Percentiles rank a stretch among this genome's conserved stretches.
Evolutionary conservation across 2,888 invertebrate species (phyloP).

Genomic region (Agonopterix alstromeriana): DNA sequence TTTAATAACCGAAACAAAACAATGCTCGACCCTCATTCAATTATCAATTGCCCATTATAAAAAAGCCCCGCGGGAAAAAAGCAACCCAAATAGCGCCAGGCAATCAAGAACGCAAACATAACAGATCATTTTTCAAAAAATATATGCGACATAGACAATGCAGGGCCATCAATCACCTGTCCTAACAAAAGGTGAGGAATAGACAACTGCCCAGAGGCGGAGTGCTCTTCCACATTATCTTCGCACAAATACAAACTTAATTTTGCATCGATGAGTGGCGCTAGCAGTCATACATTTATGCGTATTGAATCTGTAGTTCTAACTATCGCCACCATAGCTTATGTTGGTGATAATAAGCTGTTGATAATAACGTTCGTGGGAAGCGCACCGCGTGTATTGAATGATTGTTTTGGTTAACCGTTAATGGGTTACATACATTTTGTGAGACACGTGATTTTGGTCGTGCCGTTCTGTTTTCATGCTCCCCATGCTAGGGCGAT

Average conservation of each 20-base stretch:
- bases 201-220: slow-evolving; percentile 53
- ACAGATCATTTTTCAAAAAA: slow-evolving; percentile 58
- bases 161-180: slow-evolving; percentile 59
- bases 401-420: slow-evolving; percentile 41
- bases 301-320: slow-evolving; percentile 6
- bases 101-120: slow-evolving; percentile 57
- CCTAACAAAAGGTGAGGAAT: slow-evolving; percentile 55
- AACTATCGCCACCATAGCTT: slow-evolving; percentile 21
- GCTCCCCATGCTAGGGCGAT: not conserved
- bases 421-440: slow-evolving; percentile 54
- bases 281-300: slow-evolving; percentile 2
- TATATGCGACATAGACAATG: slow-evolving; percentile 60
- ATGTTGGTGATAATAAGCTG: slow-evolving; percentile 30
- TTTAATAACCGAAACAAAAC: slow-evolving; percentile 18
- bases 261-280: slow-evolving; percentile 11
- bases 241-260: slow-evolving; percentile 11
- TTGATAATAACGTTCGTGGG: slow-evolving; percentile 51
- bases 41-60: slow-evolving; percentile 13
- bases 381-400: slow-evolving; percentile 53
- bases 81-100: slow-evolving; percentile 32
- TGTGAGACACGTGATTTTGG: slow-evolving; percentile 35
- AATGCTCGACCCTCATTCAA: slow-evolving; percentile 12
- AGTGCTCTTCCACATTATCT: slow-evolving; percentile 29
- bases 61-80: slow-evolving; percentile 24
- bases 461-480: not conserved